A percentile compares a stretch with the other conserved stretches of the same genome.
Conservation (phyloP, 2,888 invertebrate species). For the Theodoxus fluviatilis region DNA sequence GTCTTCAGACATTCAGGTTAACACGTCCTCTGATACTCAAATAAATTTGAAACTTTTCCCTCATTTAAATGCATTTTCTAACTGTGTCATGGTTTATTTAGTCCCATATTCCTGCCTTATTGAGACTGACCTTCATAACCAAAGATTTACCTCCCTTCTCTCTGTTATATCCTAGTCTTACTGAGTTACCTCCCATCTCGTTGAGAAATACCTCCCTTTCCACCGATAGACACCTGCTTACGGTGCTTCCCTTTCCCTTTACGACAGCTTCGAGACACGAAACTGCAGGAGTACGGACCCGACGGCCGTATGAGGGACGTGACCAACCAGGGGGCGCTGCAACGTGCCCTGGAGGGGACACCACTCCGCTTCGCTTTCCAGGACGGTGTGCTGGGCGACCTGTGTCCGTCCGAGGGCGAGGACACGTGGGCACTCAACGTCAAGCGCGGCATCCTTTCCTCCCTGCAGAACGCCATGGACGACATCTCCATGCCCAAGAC, state of each 20-base stretch:
- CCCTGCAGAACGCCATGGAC: conserved; percentile 87
- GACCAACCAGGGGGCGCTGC: conserved; percentile 37
- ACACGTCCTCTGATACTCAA: too few relatives aligned
- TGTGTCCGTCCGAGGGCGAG: conserved; percentile 84
- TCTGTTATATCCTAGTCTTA: too few relatives aligned
- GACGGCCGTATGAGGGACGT: conserved; percentile 21
- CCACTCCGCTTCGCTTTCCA: conserved; percentile 79
- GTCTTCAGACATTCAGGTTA: too few relatives aligned
- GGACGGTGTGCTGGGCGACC: conserved; percentile 78
- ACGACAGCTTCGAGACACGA: conserved; percentile 37
- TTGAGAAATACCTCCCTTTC: background rate
- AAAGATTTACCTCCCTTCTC: background rate
- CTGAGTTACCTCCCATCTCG: too few relatives aligned
- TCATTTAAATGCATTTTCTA: too few relatives aligned
- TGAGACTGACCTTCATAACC: background rate
- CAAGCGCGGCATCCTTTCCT: conserved; percentile 86
- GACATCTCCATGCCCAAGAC: conserved; percentile 75
- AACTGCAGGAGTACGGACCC: conserved; percentile 39
- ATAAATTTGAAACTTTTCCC: too few relatives aligned
- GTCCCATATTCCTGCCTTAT: background rate
- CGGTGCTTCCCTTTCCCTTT: background rate
- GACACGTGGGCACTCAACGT: conserved; percentile 83
- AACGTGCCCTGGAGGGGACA: conserved; percentile 74
- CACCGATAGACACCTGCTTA: background rate
- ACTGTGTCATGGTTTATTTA: background rate